These are phyloP conservation scores for Apotomis turbidana DNA, from an alignment of 2,888 invertebrate genomes.

Conservation along the genomic window DNA sequence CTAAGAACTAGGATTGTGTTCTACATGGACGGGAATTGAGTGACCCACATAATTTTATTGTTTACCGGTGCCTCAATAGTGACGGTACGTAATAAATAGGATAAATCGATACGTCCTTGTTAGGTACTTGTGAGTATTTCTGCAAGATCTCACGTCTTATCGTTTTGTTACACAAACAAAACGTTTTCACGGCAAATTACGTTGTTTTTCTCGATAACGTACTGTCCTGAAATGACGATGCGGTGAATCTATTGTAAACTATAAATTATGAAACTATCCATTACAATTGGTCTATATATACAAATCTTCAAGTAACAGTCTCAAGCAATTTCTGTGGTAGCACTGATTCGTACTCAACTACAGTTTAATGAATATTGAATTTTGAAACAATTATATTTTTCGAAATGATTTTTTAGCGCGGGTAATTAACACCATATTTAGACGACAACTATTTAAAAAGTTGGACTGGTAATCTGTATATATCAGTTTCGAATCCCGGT, in stretches of 20 bases:
- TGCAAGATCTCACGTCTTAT: constrained; percentile 57
- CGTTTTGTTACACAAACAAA: constrained; percentile 69
- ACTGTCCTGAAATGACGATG: background rate
- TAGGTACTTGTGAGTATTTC: constrained; percentile 42
- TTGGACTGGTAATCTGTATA: no score
- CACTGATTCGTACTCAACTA: no score
- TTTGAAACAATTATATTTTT: no score
- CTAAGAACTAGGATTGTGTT: background rate
- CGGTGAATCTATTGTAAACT: background rate
- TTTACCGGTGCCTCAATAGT: constrained; percentile 1
- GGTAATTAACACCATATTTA: no score
- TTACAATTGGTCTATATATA: background rate
- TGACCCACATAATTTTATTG: background rate
- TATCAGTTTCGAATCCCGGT: no score
- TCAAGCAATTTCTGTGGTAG: background rate
- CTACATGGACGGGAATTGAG: constrained; percentile 29
- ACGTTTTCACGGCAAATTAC: constrained; percentile 57
- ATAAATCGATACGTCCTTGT: constrained; percentile 44
- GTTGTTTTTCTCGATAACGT: constrained; percentile 47
- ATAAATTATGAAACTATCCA: background rate
- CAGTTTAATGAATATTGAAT: no score
- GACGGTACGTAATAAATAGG: constrained; percentile 26
- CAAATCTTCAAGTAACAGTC: background rate
- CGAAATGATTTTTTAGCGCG: no score
- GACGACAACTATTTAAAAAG: no score